Evolutionary conservation across 1,140 invertebrate genomes (phyloP), one percentile per base, ranked within the genome.

Genomic region (Megalonaias nervosa): DNA sequence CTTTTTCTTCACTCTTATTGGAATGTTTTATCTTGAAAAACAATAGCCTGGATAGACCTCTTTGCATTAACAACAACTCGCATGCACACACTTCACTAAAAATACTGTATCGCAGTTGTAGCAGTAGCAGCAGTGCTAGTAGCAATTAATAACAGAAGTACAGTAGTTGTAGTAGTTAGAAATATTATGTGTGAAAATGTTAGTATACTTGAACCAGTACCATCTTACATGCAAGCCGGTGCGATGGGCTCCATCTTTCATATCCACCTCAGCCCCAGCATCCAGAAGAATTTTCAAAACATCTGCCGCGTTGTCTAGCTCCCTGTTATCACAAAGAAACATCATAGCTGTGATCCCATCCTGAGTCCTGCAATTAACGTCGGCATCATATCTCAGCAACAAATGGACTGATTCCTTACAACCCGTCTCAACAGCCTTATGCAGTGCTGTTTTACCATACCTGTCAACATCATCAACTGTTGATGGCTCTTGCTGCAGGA

Each of bases 271-370:
- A 21, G 79, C 79, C 13, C 83, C 83, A 5, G 74, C 71, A 0
- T 74, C 76, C 9, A 84, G 11, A 21, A 84, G 61, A 12, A 80
- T 19, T 19, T 74, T 26, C 38, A 84, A 67, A 5, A 82, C 67
- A 17, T 77, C n/a, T 11, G 67, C 23, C 12, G 70, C 56, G 21
- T n/a, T 55, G 9, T 71, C 64, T 2, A 74, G 23, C 1, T 60
- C 55, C 21, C 77, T 75, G 26, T 75, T 70, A 11, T 67, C 61
- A 65, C 77, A 78, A 17, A 67, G 65, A 0, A 60, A 48, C 73
- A 79, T 75, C n/a, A 84, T 56, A 16, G 83, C 81, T 6, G 83
- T 84, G 15, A 79, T 64, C 6, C 83, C 83, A 31, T 81, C 61
- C 57, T 79, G 69, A 66, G 78, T 79, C 12, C 48, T 16, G 19